Conservation (phyloP, 2,797 vertebrate genomes). For the Podarcis lilfordi region DNA sequence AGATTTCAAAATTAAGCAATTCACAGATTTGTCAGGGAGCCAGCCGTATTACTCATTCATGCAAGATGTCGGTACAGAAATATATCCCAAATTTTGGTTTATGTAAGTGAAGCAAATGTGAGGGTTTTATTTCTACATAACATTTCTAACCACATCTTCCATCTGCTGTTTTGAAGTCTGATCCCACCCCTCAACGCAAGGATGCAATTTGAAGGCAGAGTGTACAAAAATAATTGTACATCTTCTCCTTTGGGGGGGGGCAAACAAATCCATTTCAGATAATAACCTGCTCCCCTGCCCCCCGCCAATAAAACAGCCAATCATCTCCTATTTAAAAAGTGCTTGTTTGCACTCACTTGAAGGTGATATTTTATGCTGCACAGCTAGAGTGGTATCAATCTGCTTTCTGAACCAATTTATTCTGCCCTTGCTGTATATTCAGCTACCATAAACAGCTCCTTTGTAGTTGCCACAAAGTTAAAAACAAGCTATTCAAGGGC, state of each 20-base stretch:
- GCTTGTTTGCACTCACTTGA: conserved; percentile 19
- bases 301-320: background rate
- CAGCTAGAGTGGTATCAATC: conserved; percentile 8
- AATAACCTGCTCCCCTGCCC: conserved; percentile 1
- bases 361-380: background rate
- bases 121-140: background rate
- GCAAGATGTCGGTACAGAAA: background rate
- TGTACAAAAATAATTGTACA: background rate
- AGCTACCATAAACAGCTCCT: conserved; percentile 6
- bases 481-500: conserved; percentile 56
- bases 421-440: conserved; percentile 7
- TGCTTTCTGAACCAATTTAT: conserved; percentile 22
- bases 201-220: background rate
- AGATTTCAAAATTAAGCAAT: background rate
- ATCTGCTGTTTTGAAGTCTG: background rate
- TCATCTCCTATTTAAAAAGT: conserved; percentile 7
- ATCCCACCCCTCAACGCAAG: background rate
- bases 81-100: background rate
- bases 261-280: conserved; percentile 11
- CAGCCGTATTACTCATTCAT: background rate
- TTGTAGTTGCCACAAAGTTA: conserved; percentile 47
- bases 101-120: background rate
- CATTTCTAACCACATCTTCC: background rate
- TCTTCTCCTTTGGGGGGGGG: conserved; percentile 22
- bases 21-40: background rate